These are phyloP conservation scores for Lithophane leautieri DNA, from an alignment of 2,888 invertebrate genomes.

Conservation along the genomic window DNA sequence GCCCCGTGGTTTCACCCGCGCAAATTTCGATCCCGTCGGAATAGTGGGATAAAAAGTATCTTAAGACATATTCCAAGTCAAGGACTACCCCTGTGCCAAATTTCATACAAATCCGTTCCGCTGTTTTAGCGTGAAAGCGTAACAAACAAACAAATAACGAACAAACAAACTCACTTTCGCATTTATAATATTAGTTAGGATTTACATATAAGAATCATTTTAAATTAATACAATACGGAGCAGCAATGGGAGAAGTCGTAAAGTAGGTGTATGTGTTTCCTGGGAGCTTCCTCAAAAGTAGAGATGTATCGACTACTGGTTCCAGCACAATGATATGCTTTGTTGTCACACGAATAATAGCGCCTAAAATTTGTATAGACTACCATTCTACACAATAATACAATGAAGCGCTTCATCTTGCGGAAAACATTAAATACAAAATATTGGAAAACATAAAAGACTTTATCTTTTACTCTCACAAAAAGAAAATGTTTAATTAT, in stretches of 20 bases:
- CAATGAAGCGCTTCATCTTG: constrained; percentile 74
- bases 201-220: not conserved
- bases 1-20: too few species aligned
- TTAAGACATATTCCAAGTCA: too few species aligned
- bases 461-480: constrained; percentile 32
- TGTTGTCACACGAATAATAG: constrained; percentile 82
- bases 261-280: constrained; percentile 33
- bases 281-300: constrained; percentile 33
- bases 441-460: constrained; percentile 55
- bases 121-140: too few species aligned
- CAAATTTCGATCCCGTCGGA: too few species aligned
- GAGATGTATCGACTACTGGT: constrained; percentile 65
- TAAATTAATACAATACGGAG: constrained; percentile 20
- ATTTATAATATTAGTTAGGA: too few species aligned
- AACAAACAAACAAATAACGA: too few species aligned
- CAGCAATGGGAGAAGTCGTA: constrained; percentile 15
- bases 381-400: constrained; percentile 73
- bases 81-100: too few species aligned
- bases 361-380: constrained; percentile 77
- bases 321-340: constrained; percentile 77
- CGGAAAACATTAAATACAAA: constrained; percentile 70
- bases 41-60: too few species aligned
- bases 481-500: constrained; percentile 54
- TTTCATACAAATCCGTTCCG: too few species aligned
- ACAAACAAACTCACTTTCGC: too few species aligned